A percentile compares a stretch with the other conserved stretches of the same genome.
phyloP scores from a whole-genome alignment of 1,140 invertebrate species.

The Pseudomyrmex concolor region DNA sequence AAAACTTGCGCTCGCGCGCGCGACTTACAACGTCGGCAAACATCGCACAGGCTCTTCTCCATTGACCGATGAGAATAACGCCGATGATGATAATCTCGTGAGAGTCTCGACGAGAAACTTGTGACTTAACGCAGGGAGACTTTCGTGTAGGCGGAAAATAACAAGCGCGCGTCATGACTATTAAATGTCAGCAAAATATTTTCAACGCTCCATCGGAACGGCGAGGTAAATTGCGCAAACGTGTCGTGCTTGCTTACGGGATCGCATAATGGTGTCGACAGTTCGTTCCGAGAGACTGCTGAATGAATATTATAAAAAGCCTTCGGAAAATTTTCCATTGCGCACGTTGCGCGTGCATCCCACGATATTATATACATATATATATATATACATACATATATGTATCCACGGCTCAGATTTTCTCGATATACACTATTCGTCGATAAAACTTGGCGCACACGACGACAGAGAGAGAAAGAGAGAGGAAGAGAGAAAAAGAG shows the following conservation, averaged over 20 bases:
- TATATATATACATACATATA: not conserved
- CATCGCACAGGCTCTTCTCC: not conserved
- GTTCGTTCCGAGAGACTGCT: not conserved
- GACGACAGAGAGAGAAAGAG: not conserved
- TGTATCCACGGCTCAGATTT: not conserved
- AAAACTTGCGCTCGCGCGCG: constrained; percentile 9
- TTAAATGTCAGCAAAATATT: constrained; percentile 53
- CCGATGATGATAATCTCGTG: constrained; percentile 10
- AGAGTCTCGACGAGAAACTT: constrained; percentile 5
- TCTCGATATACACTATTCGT: not conserved
- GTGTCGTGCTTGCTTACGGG: constrained; percentile 1
- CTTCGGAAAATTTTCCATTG: constrained; percentile 29
- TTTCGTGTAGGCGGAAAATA: constrained; percentile 34
- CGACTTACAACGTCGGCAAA: not conserved
- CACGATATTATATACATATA: not conserved
- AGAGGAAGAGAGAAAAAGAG: too few species aligned
- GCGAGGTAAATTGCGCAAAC: not conserved
- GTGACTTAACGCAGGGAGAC: constrained; percentile 20
- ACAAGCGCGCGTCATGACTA: constrained; percentile 21
- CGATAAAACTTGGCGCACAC: not conserved
- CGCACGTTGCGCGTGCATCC: not conserved
- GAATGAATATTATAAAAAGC: constrained; percentile 17
- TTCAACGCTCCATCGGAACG: constrained; percentile 27
- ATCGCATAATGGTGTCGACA: constrained; percentile 20
- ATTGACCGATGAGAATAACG: not conserved